phyloP scores from a whole-genome alignment of 1,140 invertebrate species.

The Eciton burchellii region DNA sequence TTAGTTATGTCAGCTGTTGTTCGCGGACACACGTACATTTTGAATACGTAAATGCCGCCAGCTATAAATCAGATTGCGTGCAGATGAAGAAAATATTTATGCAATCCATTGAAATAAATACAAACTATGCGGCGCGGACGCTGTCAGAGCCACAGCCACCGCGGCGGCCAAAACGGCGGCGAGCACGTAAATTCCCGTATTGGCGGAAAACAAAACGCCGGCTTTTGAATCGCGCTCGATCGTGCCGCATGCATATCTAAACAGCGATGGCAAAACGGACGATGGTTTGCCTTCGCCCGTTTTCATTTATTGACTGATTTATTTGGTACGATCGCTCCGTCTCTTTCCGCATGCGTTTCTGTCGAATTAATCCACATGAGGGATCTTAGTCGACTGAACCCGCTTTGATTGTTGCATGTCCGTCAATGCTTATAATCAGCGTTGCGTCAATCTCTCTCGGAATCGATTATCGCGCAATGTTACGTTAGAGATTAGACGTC shows the following conservation, averaged over 20 bases:
- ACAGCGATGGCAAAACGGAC: neutral
- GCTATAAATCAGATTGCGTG: constrained; percentile 37
- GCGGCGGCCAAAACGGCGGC: constrained; percentile 3
- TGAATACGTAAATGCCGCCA: constrained; percentile 45
- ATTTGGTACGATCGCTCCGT: neutral
- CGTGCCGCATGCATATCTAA: neutral
- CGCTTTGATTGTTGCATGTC: neutral
- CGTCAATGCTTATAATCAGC: constrained; percentile 17
- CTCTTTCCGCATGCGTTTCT: constrained; percentile 1
- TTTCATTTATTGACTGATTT: neutral
- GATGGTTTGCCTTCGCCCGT: neutral
- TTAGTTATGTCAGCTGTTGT: constrained; percentile 18
- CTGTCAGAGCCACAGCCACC: neutral
- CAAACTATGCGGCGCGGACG: constrained; percentile 8
- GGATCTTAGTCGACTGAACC: constrained; percentile 16
- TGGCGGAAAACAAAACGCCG: constrained; percentile 34
- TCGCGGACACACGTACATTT: constrained; percentile 25
- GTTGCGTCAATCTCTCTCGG: constrained; percentile 14
- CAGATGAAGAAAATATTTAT: constrained; percentile 56
- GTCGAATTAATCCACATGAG: neutral
- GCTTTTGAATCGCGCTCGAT: constrained; percentile 18
- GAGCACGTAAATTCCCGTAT: constrained; percentile 46
- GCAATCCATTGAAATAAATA: constrained; percentile 53
- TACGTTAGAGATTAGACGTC: constrained; percentile 4
- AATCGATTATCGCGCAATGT: constrained; percentile 14